Evolutionary conservation across 2,113 vertebrate species (phyloP).

Genomic region (Gobius niger): DNA sequence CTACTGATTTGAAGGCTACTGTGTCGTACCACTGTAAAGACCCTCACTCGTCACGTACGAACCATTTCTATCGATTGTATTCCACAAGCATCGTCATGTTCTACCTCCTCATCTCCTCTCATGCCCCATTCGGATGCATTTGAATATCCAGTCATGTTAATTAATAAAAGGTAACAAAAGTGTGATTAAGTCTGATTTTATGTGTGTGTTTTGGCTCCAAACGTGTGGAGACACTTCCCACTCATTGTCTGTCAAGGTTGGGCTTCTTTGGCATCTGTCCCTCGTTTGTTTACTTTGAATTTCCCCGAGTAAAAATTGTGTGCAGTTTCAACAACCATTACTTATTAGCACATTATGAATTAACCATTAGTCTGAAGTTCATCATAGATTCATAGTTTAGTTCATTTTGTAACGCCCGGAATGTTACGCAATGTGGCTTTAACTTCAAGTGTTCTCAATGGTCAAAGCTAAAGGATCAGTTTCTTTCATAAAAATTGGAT

Average conservation of each 20-base stretch:
- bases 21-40: background rate
- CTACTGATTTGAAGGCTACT: constrained; percentile 17
- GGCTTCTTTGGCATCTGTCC: constrained; percentile 14
- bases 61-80: constrained; percentile 7
- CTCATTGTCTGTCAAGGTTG: constrained; percentile 16
- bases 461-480: too few species aligned
- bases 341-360: too few species aligned
- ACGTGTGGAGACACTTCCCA: constrained; percentile 19
- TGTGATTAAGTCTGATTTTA: background rate
- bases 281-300: background rate
- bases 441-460: too few species aligned
- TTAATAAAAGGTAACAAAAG: constrained; percentile 41
- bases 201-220: background rate
- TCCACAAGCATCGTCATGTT: constrained; percentile 44
- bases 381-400: too few species aligned
- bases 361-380: too few species aligned
- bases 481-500: too few species aligned
- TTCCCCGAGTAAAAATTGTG: background rate
- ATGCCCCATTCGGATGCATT: constrained; percentile 35
- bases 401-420: too few species aligned
- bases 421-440: too few species aligned
- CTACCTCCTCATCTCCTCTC: constrained; percentile 51
- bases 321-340: background rate
- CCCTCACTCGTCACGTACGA: constrained; percentile 19
- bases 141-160: constrained; percentile 48